Conservation (phyloP, 2,113 vertebrate species). For the Rhinoderma darwinii region DNA sequence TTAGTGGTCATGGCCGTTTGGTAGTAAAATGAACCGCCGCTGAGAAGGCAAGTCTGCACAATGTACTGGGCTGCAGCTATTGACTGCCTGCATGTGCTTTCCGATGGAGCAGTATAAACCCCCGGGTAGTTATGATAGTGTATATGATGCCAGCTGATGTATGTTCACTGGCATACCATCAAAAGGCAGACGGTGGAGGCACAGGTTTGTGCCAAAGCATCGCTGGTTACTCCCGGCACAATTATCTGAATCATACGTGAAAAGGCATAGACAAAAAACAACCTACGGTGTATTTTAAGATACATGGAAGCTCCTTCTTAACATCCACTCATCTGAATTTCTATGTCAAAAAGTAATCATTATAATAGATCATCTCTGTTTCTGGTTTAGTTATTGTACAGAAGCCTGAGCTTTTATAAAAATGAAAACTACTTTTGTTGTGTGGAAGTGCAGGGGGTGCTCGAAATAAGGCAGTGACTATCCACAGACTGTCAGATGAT, state of each 20-base stretch:
- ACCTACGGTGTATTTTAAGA: neutral
- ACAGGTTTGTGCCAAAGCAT: neutral
- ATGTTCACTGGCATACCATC: constrained; percentile 9
- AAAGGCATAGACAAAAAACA: neutral
- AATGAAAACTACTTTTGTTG: neutral
- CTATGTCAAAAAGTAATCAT: neutral
- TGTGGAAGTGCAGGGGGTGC: neutral
- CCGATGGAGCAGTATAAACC: neutral
- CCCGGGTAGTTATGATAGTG: neutral
- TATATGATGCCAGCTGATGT: neutral
- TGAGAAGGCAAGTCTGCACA: neutral
- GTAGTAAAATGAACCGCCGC: neutral
- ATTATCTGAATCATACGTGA: neutral
- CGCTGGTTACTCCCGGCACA: neutral
- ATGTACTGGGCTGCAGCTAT: neutral
- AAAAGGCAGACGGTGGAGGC: constrained; percentile 10
- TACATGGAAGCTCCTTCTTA: neutral
- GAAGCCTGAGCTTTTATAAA: neutral
- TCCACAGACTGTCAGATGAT: neutral
- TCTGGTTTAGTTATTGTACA: no score
- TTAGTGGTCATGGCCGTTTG: neutral
- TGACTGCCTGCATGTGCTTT: neutral
- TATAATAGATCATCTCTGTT: no score
- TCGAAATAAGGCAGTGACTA: neutral
- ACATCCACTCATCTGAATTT: neutral